phyloP scores from a whole-genome alignment of 1,140 invertebrate genomes.

The Lepidurus arcticus region DNA sequence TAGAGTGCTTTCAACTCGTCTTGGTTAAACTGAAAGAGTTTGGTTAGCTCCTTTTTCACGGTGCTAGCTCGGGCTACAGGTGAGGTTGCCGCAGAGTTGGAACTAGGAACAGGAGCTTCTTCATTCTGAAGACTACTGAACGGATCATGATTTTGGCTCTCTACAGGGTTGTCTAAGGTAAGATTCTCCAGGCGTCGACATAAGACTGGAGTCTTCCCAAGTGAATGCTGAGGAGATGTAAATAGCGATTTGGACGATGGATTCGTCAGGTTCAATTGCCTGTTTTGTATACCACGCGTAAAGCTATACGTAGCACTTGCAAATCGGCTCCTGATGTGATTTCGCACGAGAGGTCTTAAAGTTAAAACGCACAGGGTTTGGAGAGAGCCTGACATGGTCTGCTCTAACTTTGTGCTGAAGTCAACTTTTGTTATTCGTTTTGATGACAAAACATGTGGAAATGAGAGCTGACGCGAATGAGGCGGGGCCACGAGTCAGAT shows the following conservation, averaged over 20 bases:
- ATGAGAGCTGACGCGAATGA: too few species aligned
- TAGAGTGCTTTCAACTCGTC: background rate
- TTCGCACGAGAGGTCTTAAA: background rate
- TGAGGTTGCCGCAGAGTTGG: background rate
- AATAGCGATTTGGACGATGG: background rate
- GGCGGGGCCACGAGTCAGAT: too few species aligned
- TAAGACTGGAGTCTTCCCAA: background rate
- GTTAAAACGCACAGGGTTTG: background rate
- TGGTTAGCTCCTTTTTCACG: background rate
- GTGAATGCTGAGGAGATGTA: background rate
- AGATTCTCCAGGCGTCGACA: background rate
- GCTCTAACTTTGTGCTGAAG: background rate
- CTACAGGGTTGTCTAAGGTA: background rate
- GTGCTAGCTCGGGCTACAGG: background rate
- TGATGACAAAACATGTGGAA: too few species aligned
- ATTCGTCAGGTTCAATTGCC: background rate
- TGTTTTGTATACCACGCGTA: background rate
- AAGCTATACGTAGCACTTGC: background rate
- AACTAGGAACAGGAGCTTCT: background rate
- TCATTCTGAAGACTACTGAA: constrained; percentile 2
- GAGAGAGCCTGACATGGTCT: background rate
- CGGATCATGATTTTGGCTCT: background rate
- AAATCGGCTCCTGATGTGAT: background rate
- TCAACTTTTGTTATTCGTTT: too few species aligned
- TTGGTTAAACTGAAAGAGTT: background rate